Base-by-base conservation (phyloP, 2,797 vertebrate genomes). In the Hafferia zeledoni region DNA sequence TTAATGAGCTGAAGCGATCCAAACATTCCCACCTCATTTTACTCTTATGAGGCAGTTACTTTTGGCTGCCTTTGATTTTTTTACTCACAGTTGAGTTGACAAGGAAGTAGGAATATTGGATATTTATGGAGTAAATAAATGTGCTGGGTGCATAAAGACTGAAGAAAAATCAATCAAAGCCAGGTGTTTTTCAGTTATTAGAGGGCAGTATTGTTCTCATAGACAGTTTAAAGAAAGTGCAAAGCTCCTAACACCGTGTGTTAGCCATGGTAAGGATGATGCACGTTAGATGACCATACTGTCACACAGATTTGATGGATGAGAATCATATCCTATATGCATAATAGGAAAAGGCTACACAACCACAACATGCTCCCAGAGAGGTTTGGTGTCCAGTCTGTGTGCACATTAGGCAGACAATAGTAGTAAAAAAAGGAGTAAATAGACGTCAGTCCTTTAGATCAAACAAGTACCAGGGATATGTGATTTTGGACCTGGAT, bases 51-150 rank as follows among this genome's bases (percentile, higher is more conserved):
- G 47, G 60, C 49, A 75, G 39, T 81, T 92, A 47, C 69, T 89
- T 92, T 92, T 88, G 65, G 27, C 68, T 79, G 72, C 30, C 77
- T 92, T 82, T 84, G 86, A 27, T 57, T 47, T 88, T 93, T 79
- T 78, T 60, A 46, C 65, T 94, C 33, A 18, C 55, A 82, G n/a
- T 46, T 67, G 39, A 77, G 39, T 33, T 61, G 31, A 50, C 83
- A 69, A 89, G 39, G 56, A 88, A 88, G 27, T 61, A 90, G 69
- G 31, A 95, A 72, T 90, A 64, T 33, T 74, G 53, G 67, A 17
- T 92, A 50, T 86, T 86, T 84, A 44, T 86, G 50, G 30, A 75
- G 24, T 89, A 93, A 93, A 90, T 56, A 92, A 83, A 35, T 17
- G 39, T 5, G 0, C 47, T 83, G 12, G 69, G 23, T 74, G 11